These are phyloP conservation scores for Tipula vernalis DNA, from an alignment of 2,888 invertebrate species.

Conservation along the genomic window DNA sequence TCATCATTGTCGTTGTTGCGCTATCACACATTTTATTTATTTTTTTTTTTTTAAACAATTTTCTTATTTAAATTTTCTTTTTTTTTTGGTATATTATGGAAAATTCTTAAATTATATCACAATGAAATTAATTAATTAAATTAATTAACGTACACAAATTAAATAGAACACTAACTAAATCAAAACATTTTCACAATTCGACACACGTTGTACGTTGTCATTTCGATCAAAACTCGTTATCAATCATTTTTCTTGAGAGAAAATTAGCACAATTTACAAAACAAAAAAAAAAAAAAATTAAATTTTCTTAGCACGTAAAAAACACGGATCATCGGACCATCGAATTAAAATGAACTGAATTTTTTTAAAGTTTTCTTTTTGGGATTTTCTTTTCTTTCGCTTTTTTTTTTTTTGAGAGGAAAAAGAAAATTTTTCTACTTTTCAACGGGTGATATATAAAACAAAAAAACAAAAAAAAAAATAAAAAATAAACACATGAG, in stretches of 20 bases:
- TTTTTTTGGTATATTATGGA: background rate
- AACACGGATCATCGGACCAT: background rate
- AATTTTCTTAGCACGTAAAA: background rate
- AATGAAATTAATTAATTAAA: background rate
- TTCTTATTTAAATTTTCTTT: constrained; percentile 9
- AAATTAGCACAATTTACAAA: background rate
- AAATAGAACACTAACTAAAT: background rate
- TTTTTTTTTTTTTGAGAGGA: background rate
- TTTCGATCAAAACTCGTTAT: background rate
- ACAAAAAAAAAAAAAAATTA: background rate
- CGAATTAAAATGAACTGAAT: background rate
- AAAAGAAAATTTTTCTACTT: background rate
- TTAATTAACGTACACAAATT: background rate
- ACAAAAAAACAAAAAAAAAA: background rate
- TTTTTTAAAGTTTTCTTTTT: background rate
- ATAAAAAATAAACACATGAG: background rate
- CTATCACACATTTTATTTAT: constrained; percentile 46
- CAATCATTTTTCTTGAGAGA: background rate
- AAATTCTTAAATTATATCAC: background rate
- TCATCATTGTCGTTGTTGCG: constrained; percentile 43
- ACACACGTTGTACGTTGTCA: background rate
- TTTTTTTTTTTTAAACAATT: constrained; percentile 15
- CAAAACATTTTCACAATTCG: background rate
- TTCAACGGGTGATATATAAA: constrained; percentile 4
- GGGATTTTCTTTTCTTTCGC: background rate